A percentile compares a stretch with the other conserved stretches of the same genome.
Conservation (phyloP, 2,888 invertebrate genomes). For the Pomacea canaliculata region DNA sequence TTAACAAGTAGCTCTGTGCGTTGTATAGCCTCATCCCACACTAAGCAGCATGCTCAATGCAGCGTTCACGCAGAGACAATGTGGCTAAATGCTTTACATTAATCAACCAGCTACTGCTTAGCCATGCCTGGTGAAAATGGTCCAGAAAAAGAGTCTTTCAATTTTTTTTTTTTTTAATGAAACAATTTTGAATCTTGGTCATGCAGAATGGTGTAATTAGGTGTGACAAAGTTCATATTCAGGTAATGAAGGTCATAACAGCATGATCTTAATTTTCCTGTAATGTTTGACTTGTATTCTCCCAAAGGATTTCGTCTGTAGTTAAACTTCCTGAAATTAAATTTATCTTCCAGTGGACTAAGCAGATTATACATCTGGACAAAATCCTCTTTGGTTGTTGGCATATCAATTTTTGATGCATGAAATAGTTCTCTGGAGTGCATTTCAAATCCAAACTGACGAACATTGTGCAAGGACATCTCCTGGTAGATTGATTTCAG, state of each 20-base stretch:
- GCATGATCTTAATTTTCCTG: conserved; percentile 39
- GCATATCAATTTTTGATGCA: conserved; percentile 30
- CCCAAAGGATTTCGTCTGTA: conserved; percentile 58
- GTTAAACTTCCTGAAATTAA: conserved; percentile 54
- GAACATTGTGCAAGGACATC: conserved; percentile 47
- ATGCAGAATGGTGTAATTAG: conserved; percentile 27
- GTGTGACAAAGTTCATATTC: conserved; percentile 50
- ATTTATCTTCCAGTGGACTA: conserved; percentile 43
- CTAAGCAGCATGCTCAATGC: too few species aligned
- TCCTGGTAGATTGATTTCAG: conserved; percentile 46
- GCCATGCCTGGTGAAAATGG: too few species aligned
- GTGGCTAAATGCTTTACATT: too few species aligned
- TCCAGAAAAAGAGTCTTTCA: too few species aligned
- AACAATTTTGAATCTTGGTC: conserved; percentile 31
- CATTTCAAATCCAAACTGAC: conserved; percentile 60
- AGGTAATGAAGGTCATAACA: conserved; percentile 60
- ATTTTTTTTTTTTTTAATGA: conserved; percentile 14
- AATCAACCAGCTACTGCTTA: too few species aligned
- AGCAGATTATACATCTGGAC: conserved; percentile 49
- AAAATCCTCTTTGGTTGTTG: conserved; percentile 43
- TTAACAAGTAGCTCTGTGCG: too few species aligned
- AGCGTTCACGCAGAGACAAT: too few species aligned
- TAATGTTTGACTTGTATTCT: conserved; percentile 40
- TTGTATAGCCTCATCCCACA: too few species aligned
- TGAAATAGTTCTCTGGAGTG: conserved; percentile 47